Evolutionary conservation across 64 coral and sea anemone species (phyloP).

Genomic region (Orbicella faveolata): DNA sequence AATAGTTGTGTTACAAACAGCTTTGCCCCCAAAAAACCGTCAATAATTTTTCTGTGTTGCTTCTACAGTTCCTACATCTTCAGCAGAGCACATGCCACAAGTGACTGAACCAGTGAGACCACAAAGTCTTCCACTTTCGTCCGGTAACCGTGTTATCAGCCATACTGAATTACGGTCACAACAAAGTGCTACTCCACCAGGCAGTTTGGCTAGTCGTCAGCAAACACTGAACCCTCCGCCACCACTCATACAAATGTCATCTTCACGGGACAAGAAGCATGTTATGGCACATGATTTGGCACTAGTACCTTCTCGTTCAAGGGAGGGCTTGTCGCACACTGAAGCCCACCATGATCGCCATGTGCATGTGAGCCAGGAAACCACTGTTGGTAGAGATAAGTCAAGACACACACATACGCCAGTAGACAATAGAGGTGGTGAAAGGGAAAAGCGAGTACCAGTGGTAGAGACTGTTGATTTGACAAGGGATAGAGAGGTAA

Average conservation of each 20-base stretch:
- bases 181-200: conserved; percentile 25
- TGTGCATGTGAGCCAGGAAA: neutral
- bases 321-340: neutral
- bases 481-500: conserved; percentile 35
- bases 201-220: neutral
- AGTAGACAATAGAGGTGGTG: neutral
- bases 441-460: conserved; percentile 19
- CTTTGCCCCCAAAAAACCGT: neutral
- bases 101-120: conserved; percentile 10
- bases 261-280: conserved; percentile 61
- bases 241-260: conserved; percentile 80
- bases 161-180: conserved; percentile 9
- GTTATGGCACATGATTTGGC: neutral
- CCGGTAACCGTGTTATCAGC: neutral
- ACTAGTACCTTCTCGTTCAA: conserved; percentile 20
- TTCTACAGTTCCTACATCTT: neutral
- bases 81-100: neutral
- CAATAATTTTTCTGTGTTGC: neutral
- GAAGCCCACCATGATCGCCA: neutral
- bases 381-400: neutral
- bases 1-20: too few relatives aligned
- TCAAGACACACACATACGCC: neutral
- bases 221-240: conserved; percentile 74
- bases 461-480: conserved; percentile 59
- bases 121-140: conserved; percentile 28